Evolutionary conservation across 2,888 invertebrate genomes (phyloP).

Genomic region (Hemistola chrysoprasaria): DNA sequence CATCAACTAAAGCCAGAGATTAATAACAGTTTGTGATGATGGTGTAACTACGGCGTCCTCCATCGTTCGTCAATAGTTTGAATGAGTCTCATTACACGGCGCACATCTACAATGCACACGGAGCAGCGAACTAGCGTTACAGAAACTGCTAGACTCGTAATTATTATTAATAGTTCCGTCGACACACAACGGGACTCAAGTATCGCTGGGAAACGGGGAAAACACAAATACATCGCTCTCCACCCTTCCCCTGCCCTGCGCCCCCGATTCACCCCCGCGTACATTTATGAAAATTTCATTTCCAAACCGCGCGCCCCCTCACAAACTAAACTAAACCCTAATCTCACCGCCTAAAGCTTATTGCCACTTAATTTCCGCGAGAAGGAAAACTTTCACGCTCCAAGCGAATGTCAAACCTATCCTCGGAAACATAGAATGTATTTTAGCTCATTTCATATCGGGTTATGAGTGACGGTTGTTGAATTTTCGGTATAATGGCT

Average conservation of each 20-base stretch:
- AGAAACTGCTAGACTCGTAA: constrained; percentile 43
- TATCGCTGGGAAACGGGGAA: constrained; percentile 62
- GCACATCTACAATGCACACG: constrained; percentile 7
- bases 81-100: constrained; percentile 5
- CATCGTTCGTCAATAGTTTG: constrained; percentile 2
- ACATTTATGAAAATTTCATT: constrained; percentile 80
- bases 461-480: constrained; percentile 62
- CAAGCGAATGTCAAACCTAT: constrained; percentile 57
- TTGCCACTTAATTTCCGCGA: constrained; percentile 58
- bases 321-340: constrained; percentile 70
- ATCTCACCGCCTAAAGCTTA: constrained; percentile 58
- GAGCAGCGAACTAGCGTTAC: constrained; percentile 11
- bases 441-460: constrained; percentile 32
- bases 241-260: constrained; percentile 19
- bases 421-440: constrained; percentile 46
- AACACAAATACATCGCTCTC: constrained; percentile 62
- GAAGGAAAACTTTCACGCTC: constrained; percentile 46
- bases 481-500: constrained; percentile 75
- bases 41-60: constrained; percentile 5
- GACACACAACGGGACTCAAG: constrained; percentile 59
- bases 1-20: constrained; percentile 3
- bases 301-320: constrained; percentile 53
- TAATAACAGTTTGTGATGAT: no score
- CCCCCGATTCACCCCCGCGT: constrained; percentile 32
- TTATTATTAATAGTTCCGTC: constrained; percentile 70